These are phyloP conservation scores for Rhea americana DNA, from an alignment of 2,113 vertebrate species.

Conservation along the genomic window DNA sequence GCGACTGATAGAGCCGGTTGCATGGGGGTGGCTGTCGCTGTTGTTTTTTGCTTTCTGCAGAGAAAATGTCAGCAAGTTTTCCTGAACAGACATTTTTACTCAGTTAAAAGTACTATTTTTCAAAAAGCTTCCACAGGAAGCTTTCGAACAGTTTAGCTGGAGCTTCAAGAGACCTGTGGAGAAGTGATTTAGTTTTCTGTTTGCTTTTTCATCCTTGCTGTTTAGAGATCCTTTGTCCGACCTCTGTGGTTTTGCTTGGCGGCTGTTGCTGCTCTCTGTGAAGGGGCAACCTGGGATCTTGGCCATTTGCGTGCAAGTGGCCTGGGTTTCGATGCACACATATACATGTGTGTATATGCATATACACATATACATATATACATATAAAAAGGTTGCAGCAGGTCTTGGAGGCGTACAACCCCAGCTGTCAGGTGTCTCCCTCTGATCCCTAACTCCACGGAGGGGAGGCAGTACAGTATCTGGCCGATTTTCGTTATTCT, in stretches of 20 bases:
- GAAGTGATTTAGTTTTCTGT: not conserved
- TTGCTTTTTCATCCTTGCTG: not conserved
- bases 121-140: not conserved
- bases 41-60: accelerated
- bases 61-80: accelerated
- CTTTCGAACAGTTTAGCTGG: not conserved
- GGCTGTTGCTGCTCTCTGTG: too few species aligned
- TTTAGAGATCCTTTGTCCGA: not conserved
- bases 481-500: accelerated
- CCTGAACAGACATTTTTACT: not conserved
- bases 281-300: too few species aligned
- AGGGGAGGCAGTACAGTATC: not conserved
- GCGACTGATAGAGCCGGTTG: accelerated
- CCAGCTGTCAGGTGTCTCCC: not conserved
- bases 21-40: accelerated
- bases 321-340: too few species aligned
- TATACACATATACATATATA: too few species aligned
- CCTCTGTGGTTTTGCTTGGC: too few species aligned
- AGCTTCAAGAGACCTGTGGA: too few species aligned
- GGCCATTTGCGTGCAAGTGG: too few species aligned
- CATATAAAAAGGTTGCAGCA: too few species aligned
- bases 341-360: too few species aligned
- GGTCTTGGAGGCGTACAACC: too few species aligned
- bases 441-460: not conserved
- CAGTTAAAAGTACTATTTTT: not conserved